phyloP scores from a whole-genome alignment of 2,113 vertebrate species.

The Collichthys lucidus region DNA sequence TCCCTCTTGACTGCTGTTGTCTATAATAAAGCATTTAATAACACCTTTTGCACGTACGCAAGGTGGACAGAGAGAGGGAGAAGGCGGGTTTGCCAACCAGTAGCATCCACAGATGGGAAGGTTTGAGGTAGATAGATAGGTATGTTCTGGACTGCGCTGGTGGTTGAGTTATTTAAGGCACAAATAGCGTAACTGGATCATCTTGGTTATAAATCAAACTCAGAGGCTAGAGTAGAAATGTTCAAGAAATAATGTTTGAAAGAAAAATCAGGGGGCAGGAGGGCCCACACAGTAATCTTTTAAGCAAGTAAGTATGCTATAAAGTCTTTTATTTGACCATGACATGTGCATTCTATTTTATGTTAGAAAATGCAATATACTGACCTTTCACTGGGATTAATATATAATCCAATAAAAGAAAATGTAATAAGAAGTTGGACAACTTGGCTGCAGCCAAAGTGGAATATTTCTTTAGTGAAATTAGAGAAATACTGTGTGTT shows the following conservation, averaged over 20 bases:
- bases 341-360: neutral
- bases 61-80: constrained; percentile 16
- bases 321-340: neutral
- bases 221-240: neutral
- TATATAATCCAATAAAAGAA: neutral
- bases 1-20: constrained; percentile 63
- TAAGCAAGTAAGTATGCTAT: neutral
- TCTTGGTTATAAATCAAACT: neutral
- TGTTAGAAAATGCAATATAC: neutral
- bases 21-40: constrained; percentile 56
- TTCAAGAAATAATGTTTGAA: constrained; percentile 3
- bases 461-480: neutral
- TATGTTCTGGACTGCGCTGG: constrained; percentile 1
- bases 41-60: constrained; percentile 58
- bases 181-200: neutral
- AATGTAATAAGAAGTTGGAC: neutral
- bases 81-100: constrained; percentile 3
- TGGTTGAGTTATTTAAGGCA: constrained; percentile 9
- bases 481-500: neutral
- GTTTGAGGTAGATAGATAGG: neutral
- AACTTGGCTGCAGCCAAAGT: neutral
- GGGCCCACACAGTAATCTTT: neutral
- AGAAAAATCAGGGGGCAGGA: neutral
- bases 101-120: constrained; percentile 3
- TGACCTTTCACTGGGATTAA: neutral